Evolutionary conservation across 2,888 invertebrate genomes (phyloP).

Genomic region (Tetragonula carbonaria): DNA sequence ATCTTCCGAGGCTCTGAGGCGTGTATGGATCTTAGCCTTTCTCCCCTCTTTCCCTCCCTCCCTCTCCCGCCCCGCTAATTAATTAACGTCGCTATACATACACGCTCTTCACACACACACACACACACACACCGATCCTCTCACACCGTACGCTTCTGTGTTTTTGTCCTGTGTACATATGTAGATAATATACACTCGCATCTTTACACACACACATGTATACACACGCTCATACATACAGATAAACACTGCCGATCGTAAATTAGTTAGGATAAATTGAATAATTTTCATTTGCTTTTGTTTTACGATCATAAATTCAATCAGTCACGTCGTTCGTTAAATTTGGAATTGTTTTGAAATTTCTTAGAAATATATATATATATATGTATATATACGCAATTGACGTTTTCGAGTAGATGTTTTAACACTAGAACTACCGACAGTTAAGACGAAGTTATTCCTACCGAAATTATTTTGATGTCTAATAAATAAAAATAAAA

Average conservation of each 20-base stretch:
- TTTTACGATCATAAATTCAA: too few relatives aligned
- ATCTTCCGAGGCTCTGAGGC: slow-evolving; percentile 52
- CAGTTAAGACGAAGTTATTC: too few relatives aligned
- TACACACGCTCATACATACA: background rate
- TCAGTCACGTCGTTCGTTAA: too few relatives aligned
- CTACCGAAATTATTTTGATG: too few relatives aligned
- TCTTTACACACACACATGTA: background rate
- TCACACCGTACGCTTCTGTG: slow-evolving; percentile 76
- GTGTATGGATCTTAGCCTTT: slow-evolving; percentile 54
- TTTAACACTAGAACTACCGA: too few relatives aligned
- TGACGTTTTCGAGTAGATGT: too few relatives aligned
- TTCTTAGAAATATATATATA: too few relatives aligned
- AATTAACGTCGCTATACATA: slow-evolving; percentile 68
- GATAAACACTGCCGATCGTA: background rate
- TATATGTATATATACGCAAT: too few relatives aligned
- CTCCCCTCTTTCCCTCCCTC: background rate
- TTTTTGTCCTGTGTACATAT: slow-evolving; percentile 80
- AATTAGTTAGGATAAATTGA: background rate
- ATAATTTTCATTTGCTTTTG: too few relatives aligned
- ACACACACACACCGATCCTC: slow-evolving; percentile 51
- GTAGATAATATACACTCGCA: slow-evolving; percentile 77
- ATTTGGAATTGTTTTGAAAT: background rate
- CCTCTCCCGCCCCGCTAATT: slow-evolving; percentile 53
- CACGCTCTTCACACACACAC: slow-evolving; percentile 35
- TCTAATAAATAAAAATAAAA: too few relatives aligned